Percentiles rank a stretch among this genome's conserved stretches.
These are phyloP conservation scores for Rhorus exstirpatorius DNA, from an alignment of 2,888 invertebrate genomes.

Conservation along the genomic window DNA sequence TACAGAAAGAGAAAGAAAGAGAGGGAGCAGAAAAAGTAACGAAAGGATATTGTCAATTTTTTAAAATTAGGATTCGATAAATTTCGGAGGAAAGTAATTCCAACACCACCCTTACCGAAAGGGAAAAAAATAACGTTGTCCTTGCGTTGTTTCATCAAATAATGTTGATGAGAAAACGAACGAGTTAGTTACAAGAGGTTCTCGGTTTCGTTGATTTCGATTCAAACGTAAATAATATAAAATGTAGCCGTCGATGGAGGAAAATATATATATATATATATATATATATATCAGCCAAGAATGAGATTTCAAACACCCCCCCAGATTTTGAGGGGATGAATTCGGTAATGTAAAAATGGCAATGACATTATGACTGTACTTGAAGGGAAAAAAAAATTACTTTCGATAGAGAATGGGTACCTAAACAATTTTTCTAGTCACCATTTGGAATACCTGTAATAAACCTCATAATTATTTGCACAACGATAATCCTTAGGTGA, in stretches of 20 bases:
- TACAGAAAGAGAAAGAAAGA: neutral
- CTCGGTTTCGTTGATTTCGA: slow-evolving; percentile 14
- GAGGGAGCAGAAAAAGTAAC: neutral
- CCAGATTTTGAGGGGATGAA: too few species aligned
- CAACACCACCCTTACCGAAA: slow-evolving; percentile 3
- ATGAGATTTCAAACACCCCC: too few species aligned
- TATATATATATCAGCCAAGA: too few species aligned
- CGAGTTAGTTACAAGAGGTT: neutral
- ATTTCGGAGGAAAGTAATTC: neutral
- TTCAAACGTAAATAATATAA: slow-evolving; percentile 5
- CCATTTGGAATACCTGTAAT: slow-evolving; percentile 3
- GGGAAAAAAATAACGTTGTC: neutral
- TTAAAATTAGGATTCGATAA: slow-evolving; percentile 1
- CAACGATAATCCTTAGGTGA: too few species aligned
- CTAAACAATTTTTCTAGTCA: neutral
- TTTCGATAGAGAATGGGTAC: too few species aligned
- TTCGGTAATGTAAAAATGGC: too few species aligned
- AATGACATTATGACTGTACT: too few species aligned
- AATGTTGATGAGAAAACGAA: slow-evolving; percentile 16
- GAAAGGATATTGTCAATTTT: slow-evolving; percentile 4
- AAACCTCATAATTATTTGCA: too few species aligned
- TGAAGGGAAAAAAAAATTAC: too few species aligned
- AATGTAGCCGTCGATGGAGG: neutral
- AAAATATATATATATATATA: too few species aligned
- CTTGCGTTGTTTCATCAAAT: slow-evolving; percentile 5